Percentiles rank a stretch among this genome's conserved stretches.
phyloP scores from a whole-genome alignment of 2,888 invertebrate genomes.

The Rhorus exstirpatorius region DNA sequence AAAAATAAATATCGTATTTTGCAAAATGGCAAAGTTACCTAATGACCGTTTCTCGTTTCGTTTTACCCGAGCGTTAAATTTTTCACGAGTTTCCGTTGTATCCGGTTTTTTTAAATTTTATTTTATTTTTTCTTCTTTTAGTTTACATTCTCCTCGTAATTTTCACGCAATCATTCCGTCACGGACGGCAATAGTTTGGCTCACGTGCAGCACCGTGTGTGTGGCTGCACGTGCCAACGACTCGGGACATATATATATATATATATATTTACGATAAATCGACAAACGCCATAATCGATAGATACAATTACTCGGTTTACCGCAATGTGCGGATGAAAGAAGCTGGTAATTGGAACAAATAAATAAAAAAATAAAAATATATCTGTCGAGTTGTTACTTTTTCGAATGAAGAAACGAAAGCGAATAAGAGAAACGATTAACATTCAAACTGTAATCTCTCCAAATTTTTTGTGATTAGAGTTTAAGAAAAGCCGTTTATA shows the following conservation, averaged over 20 bases:
- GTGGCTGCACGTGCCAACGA: constrained; percentile 51
- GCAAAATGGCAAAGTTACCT: too few species aligned
- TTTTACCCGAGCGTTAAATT: too few species aligned
- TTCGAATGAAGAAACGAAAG: too few species aligned
- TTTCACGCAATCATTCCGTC: constrained; percentile 38
- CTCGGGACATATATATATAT: too few species aligned
- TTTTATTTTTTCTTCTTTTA: not conserved
- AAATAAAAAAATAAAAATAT: not conserved
- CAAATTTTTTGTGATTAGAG: not conserved
- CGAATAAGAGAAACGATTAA: not conserved
- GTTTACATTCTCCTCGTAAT: not conserved
- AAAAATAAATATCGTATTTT: constrained; percentile 4
- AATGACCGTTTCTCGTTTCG: too few species aligned
- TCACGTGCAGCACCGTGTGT: constrained; percentile 56
- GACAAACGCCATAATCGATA: constrained; percentile 14
- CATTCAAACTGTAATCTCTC: too few species aligned
- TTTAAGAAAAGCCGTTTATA: not conserved
- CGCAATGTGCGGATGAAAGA: constrained; percentile 39
- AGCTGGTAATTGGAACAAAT: not conserved
- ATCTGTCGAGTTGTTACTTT: not conserved
- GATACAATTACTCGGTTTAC: constrained; percentile 47
- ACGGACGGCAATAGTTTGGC: constrained; percentile 1
- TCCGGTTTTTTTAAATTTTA: not conserved
- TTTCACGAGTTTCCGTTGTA: too few species aligned
- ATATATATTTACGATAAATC: constrained; percentile 56